Evolutionary conservation across 64 coral and sea anemone genomes (phyloP), one percentile per base, ranked within the genome.

Genomic region (Porites australiensis): DNA sequence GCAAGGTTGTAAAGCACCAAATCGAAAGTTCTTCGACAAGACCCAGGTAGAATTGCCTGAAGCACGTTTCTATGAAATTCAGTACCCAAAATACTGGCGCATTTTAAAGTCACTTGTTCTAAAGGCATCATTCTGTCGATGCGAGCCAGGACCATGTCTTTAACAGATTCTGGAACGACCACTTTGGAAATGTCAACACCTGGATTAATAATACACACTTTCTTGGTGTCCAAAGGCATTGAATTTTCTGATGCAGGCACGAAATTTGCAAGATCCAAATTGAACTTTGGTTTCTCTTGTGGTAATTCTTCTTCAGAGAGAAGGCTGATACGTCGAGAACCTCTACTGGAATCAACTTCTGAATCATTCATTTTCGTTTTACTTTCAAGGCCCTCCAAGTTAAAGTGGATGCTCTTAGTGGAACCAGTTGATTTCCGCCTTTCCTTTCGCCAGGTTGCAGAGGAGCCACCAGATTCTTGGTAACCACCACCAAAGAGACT

Each of bases 131-230:
- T 96, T 52, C 98, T 88, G 50, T 99, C 98, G 4, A 99, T 91
- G 0, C 98, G 75, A 20, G 98, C 94, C 22, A 99, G 84, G 5
- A 99, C 98, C 98, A 99, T 99, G 44, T 99, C 98, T 50, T 95
- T 95, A 4, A 99, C 90, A 44, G 98, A 99, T 12, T 96, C 98
- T 74, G 98, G 98, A 22, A 99, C 94, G 3, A 95, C 55, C 5
- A 99, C 83, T 44, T 91, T 96, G 13, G 98, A 88, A 37, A 99
- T 47, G 19, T 99, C 91, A 19, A 96, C 87, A 44, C 89, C 94
- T 15, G 98, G 98, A 20, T 75, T 87, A 19, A 99, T 58, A 59
- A 99, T 96, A 65, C 98, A 99, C 6, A 96, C 94, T 5, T 88
- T 96, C 3, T 88, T 64, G 10, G 94, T 96, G 80, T 99, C 88